Evolutionary conservation across 1,140 invertebrate species (phyloP), one percentile per base, ranked within the genome.

Genomic region (Heliconius congener): DNA sequence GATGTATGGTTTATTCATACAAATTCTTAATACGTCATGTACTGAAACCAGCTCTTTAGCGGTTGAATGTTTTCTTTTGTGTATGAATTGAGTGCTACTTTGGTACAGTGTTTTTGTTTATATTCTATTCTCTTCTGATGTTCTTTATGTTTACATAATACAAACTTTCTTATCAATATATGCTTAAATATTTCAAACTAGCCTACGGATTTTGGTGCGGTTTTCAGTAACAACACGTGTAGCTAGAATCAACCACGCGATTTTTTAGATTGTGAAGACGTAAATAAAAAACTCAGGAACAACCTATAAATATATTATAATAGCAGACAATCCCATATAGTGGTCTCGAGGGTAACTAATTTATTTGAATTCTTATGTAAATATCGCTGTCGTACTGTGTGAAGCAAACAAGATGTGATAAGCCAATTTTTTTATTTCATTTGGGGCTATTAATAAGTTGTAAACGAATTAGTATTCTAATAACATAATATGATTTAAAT

Each of bases 341-440:
- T 46, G 37, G 66, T 76, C 55, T 27, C 34, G 42, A 46, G 42
- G 37, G 66, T 57, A 76, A 70, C 37, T 27, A 70, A 76, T 75
- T 76, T 76, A 27, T 70, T 46, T 70, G 34, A 70, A 75, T 23
- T n/a, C 74, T 76, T 11, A 42, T 52, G 30, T 76, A 46, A 76
- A 76, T 70, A 76, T 39, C n/a, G 19, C 57, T 18, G 55, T 19
- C 37, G 37, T 74, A 30, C 3, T 76, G n/a, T 76, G 27, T 50
- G 66, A 13, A 42, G 57, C 57, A 60, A 23, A 6, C n/a, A n/a
- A n/a, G n/a, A 3, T 46, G 4, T 46, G 11, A 16, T 16, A 13
- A 42, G 13, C 4, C 13, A 16, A 23, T 30, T n/a, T n/a, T 55
- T n/a, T 71, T 27, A 19, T 30, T 72, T 72, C 11, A 46, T n/a